These are phyloP conservation scores for Otolemur crassicaudatus DNA, from an alignment of 2,797 vertebrate species.

Conservation along the genomic window DNA sequence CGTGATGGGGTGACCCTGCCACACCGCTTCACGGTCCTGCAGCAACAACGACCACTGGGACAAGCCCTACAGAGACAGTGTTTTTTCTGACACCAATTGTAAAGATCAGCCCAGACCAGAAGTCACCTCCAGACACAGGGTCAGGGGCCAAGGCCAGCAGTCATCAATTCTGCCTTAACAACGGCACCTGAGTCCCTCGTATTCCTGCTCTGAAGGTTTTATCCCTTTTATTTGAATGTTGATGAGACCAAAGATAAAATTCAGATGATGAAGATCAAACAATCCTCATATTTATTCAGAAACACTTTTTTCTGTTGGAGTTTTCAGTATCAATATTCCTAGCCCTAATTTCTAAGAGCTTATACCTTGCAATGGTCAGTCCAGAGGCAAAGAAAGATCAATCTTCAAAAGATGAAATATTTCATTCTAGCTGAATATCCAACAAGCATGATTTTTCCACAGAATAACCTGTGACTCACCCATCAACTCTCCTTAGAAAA, in stretches of 20 bases:
- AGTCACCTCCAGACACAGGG: background rate
- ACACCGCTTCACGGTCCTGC: background rate
- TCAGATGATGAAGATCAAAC: slow-evolving; percentile 16
- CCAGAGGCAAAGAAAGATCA: background rate
- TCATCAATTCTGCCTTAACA: background rate
- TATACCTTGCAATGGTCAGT: background rate
- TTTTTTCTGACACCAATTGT: background rate
- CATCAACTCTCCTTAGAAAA: background rate
- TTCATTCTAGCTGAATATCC: background rate
- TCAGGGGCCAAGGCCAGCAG: background rate
- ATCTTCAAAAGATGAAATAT: slow-evolving; percentile 14
- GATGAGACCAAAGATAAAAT: background rate
- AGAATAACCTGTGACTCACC: background rate
- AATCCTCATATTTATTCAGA: background rate
- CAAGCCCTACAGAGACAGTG: background rate
- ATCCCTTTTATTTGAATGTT: background rate
- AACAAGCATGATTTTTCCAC: background rate
- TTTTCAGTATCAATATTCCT: slow-evolving; percentile 7
- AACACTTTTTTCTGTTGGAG: background rate
- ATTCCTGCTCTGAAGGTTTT: background rate
- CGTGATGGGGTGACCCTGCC: background rate
- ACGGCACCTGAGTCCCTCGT: background rate
- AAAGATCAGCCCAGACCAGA: background rate
- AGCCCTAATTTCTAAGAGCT: background rate
- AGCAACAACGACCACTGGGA: background rate